phyloP scores from a whole-genome alignment of 2,113 vertebrate species.

The human region GRCh38 chr2:200763501-200764000 shows the following conservation, averaged over 20 bases:
- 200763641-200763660: neutral
- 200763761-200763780: neutral
- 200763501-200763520: neutral
- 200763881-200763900: neutral
- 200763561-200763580: neutral
- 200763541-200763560: constrained; percentile 2
- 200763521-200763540: neutral
- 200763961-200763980: neutral
- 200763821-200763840: neutral
- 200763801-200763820: neutral
- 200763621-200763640: neutral
- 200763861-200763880: neutral
- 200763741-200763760: neutral
- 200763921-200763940: neutral
- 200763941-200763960: neutral
- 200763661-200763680: neutral
- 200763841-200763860: neutral
- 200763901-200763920: neutral
- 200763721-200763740: neutral
- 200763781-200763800: neutral
- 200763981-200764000: neutral
- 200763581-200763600: neutral
- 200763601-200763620: neutral
- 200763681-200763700: neutral
- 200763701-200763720: neutral